Conservation (phyloP, 2,797 vertebrate species). For the Crotalus adamanteus region DNA sequence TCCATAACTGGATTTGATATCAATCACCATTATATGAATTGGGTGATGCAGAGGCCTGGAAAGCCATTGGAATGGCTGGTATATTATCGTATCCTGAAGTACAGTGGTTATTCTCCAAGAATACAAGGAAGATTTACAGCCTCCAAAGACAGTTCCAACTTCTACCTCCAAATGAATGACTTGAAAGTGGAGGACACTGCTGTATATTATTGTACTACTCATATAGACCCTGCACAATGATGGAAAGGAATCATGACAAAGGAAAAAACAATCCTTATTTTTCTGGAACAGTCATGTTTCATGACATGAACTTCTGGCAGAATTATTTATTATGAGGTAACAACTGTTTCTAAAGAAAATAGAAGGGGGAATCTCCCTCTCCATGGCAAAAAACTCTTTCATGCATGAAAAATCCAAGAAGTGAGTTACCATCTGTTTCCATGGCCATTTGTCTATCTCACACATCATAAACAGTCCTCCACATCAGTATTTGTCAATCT, state of each 20-base stretch:
- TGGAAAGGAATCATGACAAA: background rate
- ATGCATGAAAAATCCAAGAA: background rate
- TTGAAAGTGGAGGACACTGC: background rate
- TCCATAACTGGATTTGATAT: background rate
- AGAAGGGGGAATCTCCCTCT: background rate
- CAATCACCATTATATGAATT: rapidly evolving
- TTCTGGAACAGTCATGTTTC: background rate
- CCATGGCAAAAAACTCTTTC: background rate
- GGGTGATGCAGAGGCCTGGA: background rate
- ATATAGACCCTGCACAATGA: background rate
- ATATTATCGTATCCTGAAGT: background rate
- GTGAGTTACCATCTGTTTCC: background rate
- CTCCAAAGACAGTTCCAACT: background rate
- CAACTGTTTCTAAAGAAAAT: background rate
- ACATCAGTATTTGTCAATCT: no score
- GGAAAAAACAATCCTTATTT: no score
- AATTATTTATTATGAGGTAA: background rate
- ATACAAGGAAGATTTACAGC: background rate
- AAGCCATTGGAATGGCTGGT: background rate
- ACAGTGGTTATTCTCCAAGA: background rate
- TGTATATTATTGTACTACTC: background rate
- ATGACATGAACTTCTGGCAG: background rate
- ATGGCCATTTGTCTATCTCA: background rate
- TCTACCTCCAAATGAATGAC: background rate
- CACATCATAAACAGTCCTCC: no score